Evolutionary conservation across 2,888 invertebrate species (phyloP).

Genomic region (Coelinius sp.): DNA sequence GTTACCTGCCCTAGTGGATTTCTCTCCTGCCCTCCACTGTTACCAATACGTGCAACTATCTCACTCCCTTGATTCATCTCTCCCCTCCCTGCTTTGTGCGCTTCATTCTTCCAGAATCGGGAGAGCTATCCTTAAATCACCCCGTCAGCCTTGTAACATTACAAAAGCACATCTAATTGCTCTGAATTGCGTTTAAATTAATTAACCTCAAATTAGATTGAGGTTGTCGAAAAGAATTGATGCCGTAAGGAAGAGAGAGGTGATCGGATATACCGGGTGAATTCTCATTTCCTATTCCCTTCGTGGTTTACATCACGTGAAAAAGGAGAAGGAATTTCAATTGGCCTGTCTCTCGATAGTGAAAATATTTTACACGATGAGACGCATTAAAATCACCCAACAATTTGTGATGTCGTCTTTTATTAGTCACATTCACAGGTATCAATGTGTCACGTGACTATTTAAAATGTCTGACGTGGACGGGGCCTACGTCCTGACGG

Average conservation of each 20-base stretch:
- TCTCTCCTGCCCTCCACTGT: conserved; percentile 3
- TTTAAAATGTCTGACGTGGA: too few relatives aligned
- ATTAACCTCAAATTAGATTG: conserved; percentile 68
- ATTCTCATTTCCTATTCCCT: conserved; percentile 29
- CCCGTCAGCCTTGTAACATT: conserved; percentile 55
- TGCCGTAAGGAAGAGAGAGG: conserved; percentile 44
- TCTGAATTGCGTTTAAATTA: conserved; percentile 68
- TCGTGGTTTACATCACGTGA: neutral
- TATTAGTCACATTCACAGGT: neutral
- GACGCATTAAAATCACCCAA: neutral
- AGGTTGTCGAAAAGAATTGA: conserved; percentile 66
- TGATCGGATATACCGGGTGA: conserved; percentile 7
- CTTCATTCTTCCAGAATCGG: conserved; percentile 60
- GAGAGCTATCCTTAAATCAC: conserved; percentile 66
- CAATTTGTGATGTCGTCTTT: conserved; percentile 17
- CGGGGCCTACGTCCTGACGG: too few relatives aligned
- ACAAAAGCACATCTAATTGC: conserved; percentile 66
- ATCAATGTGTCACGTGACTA: neutral
- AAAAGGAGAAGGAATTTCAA: conserved; percentile 28
- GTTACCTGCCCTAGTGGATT: conserved; percentile 58
- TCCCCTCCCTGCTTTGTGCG: conserved; percentile 32
- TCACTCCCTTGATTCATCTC: conserved; percentile 42
- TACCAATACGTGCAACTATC: conserved; percentile 41
- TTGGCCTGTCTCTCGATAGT: conserved; percentile 1
- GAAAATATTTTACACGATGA: neutral